These are phyloP conservation scores for Notocelia uddmanniana DNA, from an alignment of 2,888 invertebrate species.

Conservation along the genomic window DNA sequence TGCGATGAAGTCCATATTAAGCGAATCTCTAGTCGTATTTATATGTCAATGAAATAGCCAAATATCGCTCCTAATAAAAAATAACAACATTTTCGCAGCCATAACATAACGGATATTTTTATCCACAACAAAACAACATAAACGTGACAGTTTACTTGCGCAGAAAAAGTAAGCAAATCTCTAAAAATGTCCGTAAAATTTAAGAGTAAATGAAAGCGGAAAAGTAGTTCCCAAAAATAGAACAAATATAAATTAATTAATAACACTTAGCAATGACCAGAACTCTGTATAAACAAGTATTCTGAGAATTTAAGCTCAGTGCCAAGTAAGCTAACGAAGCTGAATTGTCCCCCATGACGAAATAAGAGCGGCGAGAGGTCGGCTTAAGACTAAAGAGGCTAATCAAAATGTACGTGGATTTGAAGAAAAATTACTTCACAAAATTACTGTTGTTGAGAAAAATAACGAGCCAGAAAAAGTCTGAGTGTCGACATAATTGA, in stretches of 20 bases:
- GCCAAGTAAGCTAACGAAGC: constrained; percentile 28
- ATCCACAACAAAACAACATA: too few species aligned
- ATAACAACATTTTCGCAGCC: too few species aligned
- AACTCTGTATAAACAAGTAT: constrained; percentile 14
- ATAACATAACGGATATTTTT: too few species aligned
- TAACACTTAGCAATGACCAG: not conserved
- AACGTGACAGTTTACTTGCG: too few species aligned
- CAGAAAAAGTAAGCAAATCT: too few species aligned
- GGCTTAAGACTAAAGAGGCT: not conserved
- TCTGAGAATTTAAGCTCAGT: not conserved
- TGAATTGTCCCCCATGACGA: constrained; percentile 7
- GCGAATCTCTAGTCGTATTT: too few species aligned
- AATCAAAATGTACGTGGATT: constrained; percentile 7
- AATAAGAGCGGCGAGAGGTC: constrained; percentile 1
- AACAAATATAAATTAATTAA: not conserved
- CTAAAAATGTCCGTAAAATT: not conserved
- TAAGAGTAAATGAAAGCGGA: not conserved
- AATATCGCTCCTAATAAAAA: too few species aligned
- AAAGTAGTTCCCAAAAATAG: not conserved
- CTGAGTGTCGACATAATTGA: not conserved
- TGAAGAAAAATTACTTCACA: not conserved
- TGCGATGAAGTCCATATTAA: too few species aligned
- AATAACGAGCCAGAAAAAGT: not conserved
- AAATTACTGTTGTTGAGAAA: not conserved
- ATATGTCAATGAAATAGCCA: too few species aligned